Percentiles rank a stretch among this genome's conserved stretches.
phyloP scores from a whole-genome alignment of 1,140 invertebrate genomes.

The Batillaria attramentaria region DNA sequence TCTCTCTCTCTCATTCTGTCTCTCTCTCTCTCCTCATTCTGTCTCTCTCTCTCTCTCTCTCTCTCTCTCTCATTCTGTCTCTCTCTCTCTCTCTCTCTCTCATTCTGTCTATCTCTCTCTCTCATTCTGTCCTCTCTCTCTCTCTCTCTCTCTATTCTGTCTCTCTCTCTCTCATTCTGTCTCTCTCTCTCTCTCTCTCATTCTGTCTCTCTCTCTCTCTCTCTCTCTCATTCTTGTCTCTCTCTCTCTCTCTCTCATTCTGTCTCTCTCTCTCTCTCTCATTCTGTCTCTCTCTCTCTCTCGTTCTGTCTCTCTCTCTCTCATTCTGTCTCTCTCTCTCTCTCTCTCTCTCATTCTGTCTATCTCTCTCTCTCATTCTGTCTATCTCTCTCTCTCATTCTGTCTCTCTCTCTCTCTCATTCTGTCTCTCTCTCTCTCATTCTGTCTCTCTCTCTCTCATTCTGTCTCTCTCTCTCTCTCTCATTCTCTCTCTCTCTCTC shows the following conservation, averaged over 20 bases:
- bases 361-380: background rate
- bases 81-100: constrained; percentile 2
- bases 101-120: background rate
- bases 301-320: background rate
- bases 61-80: background rate
- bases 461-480: background rate
- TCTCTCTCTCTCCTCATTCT: background rate
- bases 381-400: background rate
- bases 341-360: background rate
- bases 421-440: background rate
- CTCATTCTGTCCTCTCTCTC: background rate
- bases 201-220: background rate
- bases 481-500: background rate
- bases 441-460: background rate
- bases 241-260: background rate
- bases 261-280: background rate
- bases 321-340: background rate
- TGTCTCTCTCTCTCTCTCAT: background rate
- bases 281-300: background rate
- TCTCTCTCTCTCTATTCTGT: background rate
- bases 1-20: background rate
- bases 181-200: background rate
- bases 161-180: background rate
- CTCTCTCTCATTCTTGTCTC: background rate
- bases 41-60: background rate